Conservation (phyloP, 2,888 invertebrate genomes). For the Tanypteryx hageni region DNA sequence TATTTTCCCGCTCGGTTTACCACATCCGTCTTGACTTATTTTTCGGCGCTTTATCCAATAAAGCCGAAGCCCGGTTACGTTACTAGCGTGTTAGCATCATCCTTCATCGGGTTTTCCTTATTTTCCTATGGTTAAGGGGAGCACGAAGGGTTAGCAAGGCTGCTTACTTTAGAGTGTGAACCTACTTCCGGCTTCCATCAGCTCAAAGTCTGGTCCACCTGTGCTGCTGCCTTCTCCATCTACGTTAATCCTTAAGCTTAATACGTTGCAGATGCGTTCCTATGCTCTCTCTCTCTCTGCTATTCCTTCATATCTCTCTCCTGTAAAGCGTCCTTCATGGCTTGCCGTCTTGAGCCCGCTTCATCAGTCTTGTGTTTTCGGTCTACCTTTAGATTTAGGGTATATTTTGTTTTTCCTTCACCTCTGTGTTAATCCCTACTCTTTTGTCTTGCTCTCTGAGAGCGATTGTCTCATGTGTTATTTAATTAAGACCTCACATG, state of each 20-base stretch:
- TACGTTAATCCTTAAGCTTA: conserved; percentile 7
- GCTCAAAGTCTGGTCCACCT: neutral
- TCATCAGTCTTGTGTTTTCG: conserved; percentile 19
- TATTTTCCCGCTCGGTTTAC: no score
- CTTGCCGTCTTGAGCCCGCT: conserved; percentile 31
- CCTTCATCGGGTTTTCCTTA: neutral
- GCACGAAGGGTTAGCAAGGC: neutral
- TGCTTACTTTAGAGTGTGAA: neutral
- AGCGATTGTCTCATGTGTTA: no score
- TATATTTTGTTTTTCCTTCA: no score
- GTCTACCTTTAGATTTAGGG: no score
- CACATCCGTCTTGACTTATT: no score
- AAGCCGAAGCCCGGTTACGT: no score
- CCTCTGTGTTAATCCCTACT: no score
- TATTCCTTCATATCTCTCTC: neutral
- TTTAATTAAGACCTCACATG: no score
- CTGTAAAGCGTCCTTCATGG: neutral
- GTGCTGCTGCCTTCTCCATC: conserved; percentile 18
- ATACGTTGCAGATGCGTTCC: conserved; percentile 26
- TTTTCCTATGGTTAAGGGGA: neutral
- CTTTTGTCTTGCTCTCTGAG: no score
- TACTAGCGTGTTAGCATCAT: neutral
- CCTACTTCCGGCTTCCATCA: neutral
- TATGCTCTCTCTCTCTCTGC: neutral
- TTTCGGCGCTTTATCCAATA: no score